Evolutionary conservation across 2,888 invertebrate species (phyloP).

Genomic region (Icerya purchasi): DNA sequence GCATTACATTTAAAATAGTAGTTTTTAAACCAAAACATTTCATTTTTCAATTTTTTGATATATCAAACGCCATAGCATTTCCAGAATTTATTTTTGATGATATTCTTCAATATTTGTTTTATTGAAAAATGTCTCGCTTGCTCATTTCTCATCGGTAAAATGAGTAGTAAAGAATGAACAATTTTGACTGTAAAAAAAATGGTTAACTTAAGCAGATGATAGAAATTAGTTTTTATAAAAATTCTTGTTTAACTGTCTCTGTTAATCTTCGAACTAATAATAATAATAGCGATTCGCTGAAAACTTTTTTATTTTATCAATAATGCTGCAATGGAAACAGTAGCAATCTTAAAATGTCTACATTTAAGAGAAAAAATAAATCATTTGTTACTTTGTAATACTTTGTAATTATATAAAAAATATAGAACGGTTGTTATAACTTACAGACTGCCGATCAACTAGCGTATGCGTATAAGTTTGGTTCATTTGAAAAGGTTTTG

Average conservation of each 20-base stretch:
- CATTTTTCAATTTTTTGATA: too few relatives aligned
- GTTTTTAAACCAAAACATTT: too few relatives aligned
- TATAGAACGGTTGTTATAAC: conserved; percentile 10
- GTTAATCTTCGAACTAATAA: too few relatives aligned
- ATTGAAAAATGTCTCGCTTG: too few relatives aligned
- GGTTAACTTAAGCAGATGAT: not conserved
- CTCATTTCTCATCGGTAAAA: too few relatives aligned
- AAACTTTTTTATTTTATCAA: not conserved
- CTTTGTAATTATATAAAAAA: not conserved
- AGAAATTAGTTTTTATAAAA: too few relatives aligned
- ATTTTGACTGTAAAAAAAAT: not conserved
- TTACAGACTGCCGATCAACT: conserved; percentile 70
- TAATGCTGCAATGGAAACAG: too few relatives aligned
- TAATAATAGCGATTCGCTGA: conserved; percentile 4
- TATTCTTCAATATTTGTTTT: too few relatives aligned
- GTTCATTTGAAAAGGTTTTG: conserved; percentile 76
- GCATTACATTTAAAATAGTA: too few relatives aligned
- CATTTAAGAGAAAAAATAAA: not conserved
- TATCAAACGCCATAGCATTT: too few relatives aligned
- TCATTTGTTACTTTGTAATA: not conserved
- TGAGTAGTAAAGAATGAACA: not conserved
- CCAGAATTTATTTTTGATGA: too few relatives aligned
- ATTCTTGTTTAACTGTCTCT: too few relatives aligned
- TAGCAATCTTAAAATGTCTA: not conserved
- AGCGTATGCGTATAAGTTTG: conserved; percentile 79